Percentiles rank a stretch among this genome's conserved stretches.
phyloP scores from a whole-genome alignment of 2,113 vertebrate genomes.

The Dascyllus trimaculatus region DNA sequence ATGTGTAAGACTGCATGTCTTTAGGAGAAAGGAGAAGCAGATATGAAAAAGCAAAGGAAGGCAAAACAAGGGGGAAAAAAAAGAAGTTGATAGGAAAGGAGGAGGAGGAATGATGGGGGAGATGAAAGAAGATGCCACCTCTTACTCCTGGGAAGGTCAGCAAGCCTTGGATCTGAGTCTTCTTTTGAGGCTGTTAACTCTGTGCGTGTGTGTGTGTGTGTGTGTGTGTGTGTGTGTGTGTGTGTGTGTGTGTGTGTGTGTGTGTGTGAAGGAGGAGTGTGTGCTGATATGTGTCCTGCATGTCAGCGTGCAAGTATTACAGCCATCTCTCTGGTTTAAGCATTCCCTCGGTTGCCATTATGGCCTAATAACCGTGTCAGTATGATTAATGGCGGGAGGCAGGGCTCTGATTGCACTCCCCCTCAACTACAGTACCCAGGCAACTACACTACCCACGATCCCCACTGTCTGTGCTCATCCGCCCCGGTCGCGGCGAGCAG shows the following conservation, averaged over 20 bases:
- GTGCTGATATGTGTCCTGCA: conserved; percentile 46
- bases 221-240: not conserved
- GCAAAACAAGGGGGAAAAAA: not conserved
- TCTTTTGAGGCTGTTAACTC: conserved; percentile 23
- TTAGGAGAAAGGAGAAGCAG: not conserved
- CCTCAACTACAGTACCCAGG: conserved; percentile 39
- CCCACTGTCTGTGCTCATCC: not conserved
- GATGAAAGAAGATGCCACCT: conserved; percentile 20
- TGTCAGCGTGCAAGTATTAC: conserved; percentile 61
- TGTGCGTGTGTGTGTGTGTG: not conserved
- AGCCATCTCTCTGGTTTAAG: conserved; percentile 61
- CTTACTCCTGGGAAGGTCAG: conserved; percentile 57
- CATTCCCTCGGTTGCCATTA: conserved; percentile 72
- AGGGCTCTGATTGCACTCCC: conserved; percentile 55
- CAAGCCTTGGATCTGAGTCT: conserved; percentile 18
- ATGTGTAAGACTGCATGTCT: not conserved
- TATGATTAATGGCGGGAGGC: conserved; percentile 75
- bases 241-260: not conserved
- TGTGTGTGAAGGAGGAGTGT: not conserved
- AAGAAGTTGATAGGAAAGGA: not conserved
- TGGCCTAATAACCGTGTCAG: conserved; percentile 75
- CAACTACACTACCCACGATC: conserved; percentile 64
- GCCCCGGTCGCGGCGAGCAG: not conserved
- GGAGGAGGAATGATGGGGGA: not conserved
- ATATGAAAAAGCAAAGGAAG: not conserved